Evolutionary conservation across 1,140 invertebrate genomes (phyloP), one percentile per base, ranked within the genome.

Genomic region (Neotoxoptera formosana): DNA sequence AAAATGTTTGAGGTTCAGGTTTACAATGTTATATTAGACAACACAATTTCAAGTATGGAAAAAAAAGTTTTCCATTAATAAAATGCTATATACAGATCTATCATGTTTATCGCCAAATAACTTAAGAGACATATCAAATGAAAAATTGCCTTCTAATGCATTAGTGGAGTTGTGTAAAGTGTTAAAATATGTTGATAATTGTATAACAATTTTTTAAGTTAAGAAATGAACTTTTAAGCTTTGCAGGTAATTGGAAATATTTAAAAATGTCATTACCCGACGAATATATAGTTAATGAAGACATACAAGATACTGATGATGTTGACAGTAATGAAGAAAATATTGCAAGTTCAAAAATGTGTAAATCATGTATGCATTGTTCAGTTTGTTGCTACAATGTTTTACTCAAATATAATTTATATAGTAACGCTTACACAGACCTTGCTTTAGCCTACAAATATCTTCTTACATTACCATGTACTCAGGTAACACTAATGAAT

Each of bases 21-120:
- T 83, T 83, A 83, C 34, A 83, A 83, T 83, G 34, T 36, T 36
- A 83, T 36, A 36, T 83, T 83, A 83, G 76, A 83, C 7, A 83
- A 83, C 20, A 83, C 76, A 83, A 36, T 83, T 87, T 87, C 21
- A 25, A 47, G 86, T 51, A 87, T 87, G 86, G 30, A n/a, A 48
- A 87, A 51, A 87, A 87, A 47, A n/a, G 45, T 51, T 87, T 51
- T 48, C 86, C 2, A 30, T 23, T 21, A 87, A 87, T 87, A 87
- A 87, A 87, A n/a, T 7, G 6, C 45, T 87, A 51, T 87, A 87
- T 51, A 47, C 41, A 47, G 86, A 88, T 88, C 30, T 87, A 87
- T 45, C 84, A 0, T 87, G 84, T 87, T 87, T 87, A n/a, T 87
- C 84, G 45, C 84, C 84, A 87, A 87, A 87, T 47, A 48, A 87